These are phyloP conservation scores for Papilio dardanus DNA, from an alignment of 1,140 invertebrate species.

Conservation along the genomic window DNA sequence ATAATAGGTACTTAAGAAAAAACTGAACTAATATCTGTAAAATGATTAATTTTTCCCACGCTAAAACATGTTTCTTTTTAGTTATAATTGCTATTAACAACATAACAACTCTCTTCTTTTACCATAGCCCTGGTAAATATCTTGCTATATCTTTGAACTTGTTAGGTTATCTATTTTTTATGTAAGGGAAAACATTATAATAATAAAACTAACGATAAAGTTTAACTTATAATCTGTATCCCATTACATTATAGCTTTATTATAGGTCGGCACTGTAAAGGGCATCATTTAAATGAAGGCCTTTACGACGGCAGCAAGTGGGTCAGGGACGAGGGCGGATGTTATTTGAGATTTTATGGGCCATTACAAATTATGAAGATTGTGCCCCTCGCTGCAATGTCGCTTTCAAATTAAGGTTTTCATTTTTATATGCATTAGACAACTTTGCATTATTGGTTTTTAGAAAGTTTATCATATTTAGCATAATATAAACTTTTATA, in stretches of 20 bases:
- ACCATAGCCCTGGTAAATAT: no score
- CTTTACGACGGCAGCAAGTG: slow-evolving; percentile 2
- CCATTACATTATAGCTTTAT: slow-evolving; percentile 1
- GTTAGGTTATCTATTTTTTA: no score
- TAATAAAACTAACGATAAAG: background rate
- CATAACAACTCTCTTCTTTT: no score
- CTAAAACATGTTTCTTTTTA: no score
- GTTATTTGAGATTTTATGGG: slow-evolving; percentile 27
- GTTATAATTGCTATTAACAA: no score
- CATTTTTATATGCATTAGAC: slow-evolving; percentile 12
- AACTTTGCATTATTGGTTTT: background rate
- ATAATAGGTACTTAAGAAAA: no score
- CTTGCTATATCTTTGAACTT: no score
- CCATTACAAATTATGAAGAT: slow-evolving; percentile 33
- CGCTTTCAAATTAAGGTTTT: slow-evolving; percentile 15
- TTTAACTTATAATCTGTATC: background rate
- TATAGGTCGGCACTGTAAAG: background rate
- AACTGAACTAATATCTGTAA: no score
- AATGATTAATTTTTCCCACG: no score
- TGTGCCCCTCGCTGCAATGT: slow-evolving; percentile 9
- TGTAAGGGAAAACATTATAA: no score
- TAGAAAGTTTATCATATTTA: background rate
- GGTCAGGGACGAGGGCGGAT: slow-evolving; percentile 23
- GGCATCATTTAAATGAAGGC: slow-evolving; percentile 18
- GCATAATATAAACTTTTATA: background rate